phyloP scores from a whole-genome alignment of 2,888 invertebrate genomes.

The Portevinia maculata region DNA sequence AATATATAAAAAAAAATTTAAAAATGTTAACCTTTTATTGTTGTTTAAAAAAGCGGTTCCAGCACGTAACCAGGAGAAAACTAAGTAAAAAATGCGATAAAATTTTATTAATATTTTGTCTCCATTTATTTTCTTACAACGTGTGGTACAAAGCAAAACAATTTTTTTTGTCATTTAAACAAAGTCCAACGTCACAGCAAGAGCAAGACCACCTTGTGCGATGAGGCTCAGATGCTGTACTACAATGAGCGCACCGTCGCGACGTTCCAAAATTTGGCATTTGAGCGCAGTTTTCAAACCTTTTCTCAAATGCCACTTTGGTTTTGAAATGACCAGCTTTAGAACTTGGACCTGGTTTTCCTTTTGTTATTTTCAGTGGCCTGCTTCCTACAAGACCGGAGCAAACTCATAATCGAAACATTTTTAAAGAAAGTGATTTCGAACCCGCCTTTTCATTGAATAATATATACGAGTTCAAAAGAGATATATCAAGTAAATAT shows the following conservation, averaged over 20 bases:
- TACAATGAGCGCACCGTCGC: neutral
- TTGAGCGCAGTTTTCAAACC: conserved; percentile 7
- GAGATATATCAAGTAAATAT: conserved; percentile 32
- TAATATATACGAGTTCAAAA: neutral
- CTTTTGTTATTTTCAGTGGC: no score
- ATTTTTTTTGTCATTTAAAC: no score
- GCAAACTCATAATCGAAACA: neutral
- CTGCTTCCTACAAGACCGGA: no score
- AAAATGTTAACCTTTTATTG: no score
- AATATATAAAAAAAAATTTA: no score
- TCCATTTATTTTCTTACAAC: neutral
- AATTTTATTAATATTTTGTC: neutral
- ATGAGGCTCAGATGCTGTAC: neutral
- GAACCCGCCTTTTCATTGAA: no score
- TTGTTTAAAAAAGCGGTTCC: no score
- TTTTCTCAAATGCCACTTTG: conserved; percentile 28
- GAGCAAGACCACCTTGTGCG: neutral
- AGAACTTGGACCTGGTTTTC: neutral
- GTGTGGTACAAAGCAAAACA: neutral
- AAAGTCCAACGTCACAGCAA: neutral
- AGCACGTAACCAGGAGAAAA: no score
- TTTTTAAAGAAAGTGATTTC: no score
- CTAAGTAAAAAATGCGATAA: neutral
- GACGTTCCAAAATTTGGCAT: no score
- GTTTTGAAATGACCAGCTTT: neutral